A percentile compares a stretch with the other conserved stretches of the same genome.
These are phyloP conservation scores for Rattus norvegicus DNA, from an alignment of 2,113 vertebrate species.

Conservation along the genomic window DNA sequence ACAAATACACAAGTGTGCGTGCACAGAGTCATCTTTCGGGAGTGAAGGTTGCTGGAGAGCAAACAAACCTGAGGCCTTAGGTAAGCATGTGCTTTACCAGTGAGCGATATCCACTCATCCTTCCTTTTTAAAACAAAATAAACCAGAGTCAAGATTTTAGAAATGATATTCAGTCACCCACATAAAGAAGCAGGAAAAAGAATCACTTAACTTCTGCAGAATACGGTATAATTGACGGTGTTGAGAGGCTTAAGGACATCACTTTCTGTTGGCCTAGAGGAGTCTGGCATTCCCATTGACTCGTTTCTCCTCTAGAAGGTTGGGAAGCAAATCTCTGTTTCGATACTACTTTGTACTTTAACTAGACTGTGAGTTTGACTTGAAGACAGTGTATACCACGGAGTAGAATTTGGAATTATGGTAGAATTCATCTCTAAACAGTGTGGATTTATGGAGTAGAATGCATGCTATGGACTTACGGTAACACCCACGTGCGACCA, in stretches of 20 bases:
- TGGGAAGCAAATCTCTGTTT: neutral
- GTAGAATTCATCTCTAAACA: neutral
- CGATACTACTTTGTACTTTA: neutral
- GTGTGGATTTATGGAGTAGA: neutral
- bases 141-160: slow-evolving; percentile 27
- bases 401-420: neutral
- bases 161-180: neutral
- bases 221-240: neutral
- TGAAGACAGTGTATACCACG: neutral
- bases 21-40: no score
- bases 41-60: no score
- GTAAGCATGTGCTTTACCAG: no score
- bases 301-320: neutral
- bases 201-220: neutral
- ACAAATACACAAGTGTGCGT: no score
- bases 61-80: no score
- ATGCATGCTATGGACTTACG: no score
- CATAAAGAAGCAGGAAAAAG: neutral
- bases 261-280: neutral
- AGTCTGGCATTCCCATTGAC: neutral
- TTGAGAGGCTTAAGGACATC: neutral
- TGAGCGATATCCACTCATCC: neutral
- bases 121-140: neutral
- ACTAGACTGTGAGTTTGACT: neutral
- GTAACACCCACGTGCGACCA: neutral